Evolutionary conservation across 2,113 vertebrate species (phyloP).

Genomic region (Dasyornis broadbenti): DNA sequence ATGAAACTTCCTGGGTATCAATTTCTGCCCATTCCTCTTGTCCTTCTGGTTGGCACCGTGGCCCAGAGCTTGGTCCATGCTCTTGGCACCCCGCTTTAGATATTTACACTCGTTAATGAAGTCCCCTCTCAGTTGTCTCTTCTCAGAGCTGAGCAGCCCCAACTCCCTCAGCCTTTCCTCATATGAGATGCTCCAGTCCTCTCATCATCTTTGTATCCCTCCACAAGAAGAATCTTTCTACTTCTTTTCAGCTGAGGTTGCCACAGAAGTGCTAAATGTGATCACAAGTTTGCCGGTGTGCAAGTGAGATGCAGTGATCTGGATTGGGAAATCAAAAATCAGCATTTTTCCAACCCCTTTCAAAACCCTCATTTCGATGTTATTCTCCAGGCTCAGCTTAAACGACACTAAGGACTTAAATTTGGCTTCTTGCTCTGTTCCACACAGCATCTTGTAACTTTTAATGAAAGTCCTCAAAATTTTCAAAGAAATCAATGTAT

Average conservation of each 20-base stretch:
- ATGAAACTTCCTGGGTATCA: background rate
- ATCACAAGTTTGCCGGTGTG: background rate
- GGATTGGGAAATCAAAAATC: background rate
- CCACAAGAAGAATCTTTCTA: background rate
- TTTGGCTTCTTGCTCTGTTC: background rate
- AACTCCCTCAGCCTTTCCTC: background rate
- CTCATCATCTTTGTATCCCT: fast-evolving
- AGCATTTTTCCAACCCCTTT: background rate
- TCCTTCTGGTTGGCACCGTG: fast-evolving
- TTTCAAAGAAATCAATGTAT: conserved; percentile 26
- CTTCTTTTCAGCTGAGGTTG: background rate
- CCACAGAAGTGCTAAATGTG: background rate
- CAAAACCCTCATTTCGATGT: background rate
- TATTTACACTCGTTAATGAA: background rate
- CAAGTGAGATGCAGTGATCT: background rate
- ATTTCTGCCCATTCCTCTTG: background rate
- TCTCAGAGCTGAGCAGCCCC: background rate
- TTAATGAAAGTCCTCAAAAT: background rate
- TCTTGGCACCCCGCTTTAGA: background rate
- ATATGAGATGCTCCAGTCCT: background rate
- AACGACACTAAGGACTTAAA: background rate
- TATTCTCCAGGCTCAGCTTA: background rate
- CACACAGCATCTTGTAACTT: background rate
- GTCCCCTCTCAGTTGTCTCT: background rate
- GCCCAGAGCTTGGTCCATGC: background rate